Evolutionary conservation across 2,113 vertebrate genomes (phyloP).

Genomic region (Damaliscus lunatus): DNA sequence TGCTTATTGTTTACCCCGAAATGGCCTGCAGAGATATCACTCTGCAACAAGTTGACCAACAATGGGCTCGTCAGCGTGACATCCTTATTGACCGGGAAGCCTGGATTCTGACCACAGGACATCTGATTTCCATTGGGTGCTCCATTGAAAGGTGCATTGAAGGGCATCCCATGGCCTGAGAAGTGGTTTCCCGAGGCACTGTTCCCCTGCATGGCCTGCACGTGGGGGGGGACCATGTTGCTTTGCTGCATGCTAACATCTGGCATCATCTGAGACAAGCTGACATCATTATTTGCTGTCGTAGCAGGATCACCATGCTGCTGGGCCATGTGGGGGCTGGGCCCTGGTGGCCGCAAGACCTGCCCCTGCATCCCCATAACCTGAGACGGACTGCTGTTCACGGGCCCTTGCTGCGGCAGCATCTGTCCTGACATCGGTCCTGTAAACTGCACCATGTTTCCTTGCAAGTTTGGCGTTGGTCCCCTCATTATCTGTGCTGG

Average conservation of each 20-base stretch:
- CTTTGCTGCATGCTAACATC: conserved; percentile 94
- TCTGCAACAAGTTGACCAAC: conserved; percentile 97
- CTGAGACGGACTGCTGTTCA: conserved; percentile 92
- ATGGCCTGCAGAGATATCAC: conserved; percentile 97
- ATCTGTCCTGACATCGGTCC: conserved; percentile 89
- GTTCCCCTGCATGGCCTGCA: conserved; percentile 93
- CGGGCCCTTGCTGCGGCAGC: conserved; percentile 89
- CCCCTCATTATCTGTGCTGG: conserved; percentile 94
- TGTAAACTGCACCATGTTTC: conserved; percentile 92
- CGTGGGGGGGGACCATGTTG: conserved; percentile 93
- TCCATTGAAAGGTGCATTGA: conserved; percentile 83
- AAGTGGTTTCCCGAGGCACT: conserved; percentile 87
- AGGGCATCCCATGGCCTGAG: conserved; percentile 92
- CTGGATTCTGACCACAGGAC: conserved; percentile 90
- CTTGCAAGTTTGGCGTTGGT: conserved; percentile 91
- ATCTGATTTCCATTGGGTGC: conserved; percentile 89
- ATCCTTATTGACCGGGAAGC: conserved; percentile 95
- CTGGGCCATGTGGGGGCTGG: conserved; percentile 89
- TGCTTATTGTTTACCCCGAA: conserved; percentile 97
- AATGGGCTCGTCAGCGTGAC: conserved; percentile 96
- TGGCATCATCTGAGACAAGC: conserved; percentile 91
- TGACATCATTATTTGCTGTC: conserved; percentile 82
- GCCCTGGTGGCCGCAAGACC: conserved; percentile 87
- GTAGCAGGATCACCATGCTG: conserved; percentile 86
- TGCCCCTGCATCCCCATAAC: conserved; percentile 93